These are phyloP conservation scores for Drosophila pseudoobscura DNA, from an alignment of 1,140 invertebrate genomes.

Conservation along the genomic window DNA sequence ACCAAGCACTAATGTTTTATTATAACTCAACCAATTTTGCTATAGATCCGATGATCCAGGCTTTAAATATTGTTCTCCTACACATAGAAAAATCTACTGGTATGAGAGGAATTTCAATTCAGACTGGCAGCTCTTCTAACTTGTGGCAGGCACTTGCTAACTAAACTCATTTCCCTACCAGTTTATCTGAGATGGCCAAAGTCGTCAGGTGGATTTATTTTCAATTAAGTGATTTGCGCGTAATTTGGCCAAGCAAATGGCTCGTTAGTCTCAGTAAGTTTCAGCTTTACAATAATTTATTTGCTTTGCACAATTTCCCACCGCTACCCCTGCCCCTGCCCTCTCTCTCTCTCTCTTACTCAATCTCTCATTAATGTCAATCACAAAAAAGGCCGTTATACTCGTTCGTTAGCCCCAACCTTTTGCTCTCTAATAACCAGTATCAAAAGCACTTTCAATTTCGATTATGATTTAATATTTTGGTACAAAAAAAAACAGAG, in stretches of 20 bases:
- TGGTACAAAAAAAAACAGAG: constrained; percentile 4
- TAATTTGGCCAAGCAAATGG: constrained; percentile 33
- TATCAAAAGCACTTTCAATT: constrained; percentile 57
- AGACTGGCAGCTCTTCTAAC: too few species aligned
- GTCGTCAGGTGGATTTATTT: not conserved
- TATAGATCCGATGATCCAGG: too few species aligned
- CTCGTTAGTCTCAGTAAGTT: constrained; percentile 29
- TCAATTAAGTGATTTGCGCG: constrained; percentile 36
- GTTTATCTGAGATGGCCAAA: not conserved
- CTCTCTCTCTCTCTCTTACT: not conserved
- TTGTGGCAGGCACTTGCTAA: too few species aligned
- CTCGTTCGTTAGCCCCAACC: constrained; percentile 30
- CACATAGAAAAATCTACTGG: too few species aligned
- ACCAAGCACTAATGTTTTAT: too few species aligned
- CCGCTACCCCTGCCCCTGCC: not conserved
- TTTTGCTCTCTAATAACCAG: constrained; percentile 65
- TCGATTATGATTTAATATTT: constrained; percentile 33
- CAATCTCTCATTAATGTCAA: constrained; percentile 39
- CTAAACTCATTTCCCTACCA: not conserved
- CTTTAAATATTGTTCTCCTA: too few species aligned
- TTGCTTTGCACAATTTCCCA: constrained; percentile 32
- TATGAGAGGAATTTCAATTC: too few species aligned
- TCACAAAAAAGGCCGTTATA: constrained; percentile 25
- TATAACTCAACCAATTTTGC: too few species aligned
- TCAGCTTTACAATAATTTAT: constrained; percentile 27